Conservation (phyloP, 30 jellyfish, hydroid and myxozoan species). For the Phacellophora camtschatica region DNA sequence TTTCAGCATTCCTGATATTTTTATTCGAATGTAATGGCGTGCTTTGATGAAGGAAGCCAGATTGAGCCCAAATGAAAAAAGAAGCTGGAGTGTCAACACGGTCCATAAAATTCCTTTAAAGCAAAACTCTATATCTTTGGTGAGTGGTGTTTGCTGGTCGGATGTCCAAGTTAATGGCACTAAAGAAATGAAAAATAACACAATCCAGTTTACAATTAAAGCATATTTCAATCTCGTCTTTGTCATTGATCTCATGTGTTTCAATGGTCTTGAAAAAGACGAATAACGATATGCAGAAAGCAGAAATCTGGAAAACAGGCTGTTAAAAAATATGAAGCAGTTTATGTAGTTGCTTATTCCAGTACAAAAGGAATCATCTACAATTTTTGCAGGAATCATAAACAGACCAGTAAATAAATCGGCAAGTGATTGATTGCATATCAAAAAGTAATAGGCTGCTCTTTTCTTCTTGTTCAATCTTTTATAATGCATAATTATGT, state of each 20-base stretch:
- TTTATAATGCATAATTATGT: background rate
- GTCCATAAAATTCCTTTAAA: background rate
- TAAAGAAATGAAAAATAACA: background rate
- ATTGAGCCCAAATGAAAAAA: background rate
- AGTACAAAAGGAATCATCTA: background rate
- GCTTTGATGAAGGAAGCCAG: background rate
- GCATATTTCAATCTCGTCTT: background rate
- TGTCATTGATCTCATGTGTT: background rate
- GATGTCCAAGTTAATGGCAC: conserved; percentile 2
- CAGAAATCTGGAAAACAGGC: conserved; percentile 8
- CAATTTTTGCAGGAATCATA: background rate
- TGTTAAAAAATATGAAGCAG: conserved; percentile 24
- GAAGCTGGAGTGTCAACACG: background rate
- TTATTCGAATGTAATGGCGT: background rate
- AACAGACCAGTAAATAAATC: conserved; percentile 26
- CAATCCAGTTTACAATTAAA: background rate
- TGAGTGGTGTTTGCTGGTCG: background rate
- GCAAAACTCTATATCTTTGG: background rate
- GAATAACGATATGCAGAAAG: conserved; percentile 3
- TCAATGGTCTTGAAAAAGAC: conserved; percentile 9
- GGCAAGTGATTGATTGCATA: conserved; percentile 21
- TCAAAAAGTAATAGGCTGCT: background rate
- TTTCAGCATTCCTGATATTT: background rate
- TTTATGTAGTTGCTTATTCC: background rate
- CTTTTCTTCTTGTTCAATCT: background rate